Evolutionary conservation across 1,140 invertebrate genomes (phyloP).

Genomic region (Drosophila tsacasi): DNA sequence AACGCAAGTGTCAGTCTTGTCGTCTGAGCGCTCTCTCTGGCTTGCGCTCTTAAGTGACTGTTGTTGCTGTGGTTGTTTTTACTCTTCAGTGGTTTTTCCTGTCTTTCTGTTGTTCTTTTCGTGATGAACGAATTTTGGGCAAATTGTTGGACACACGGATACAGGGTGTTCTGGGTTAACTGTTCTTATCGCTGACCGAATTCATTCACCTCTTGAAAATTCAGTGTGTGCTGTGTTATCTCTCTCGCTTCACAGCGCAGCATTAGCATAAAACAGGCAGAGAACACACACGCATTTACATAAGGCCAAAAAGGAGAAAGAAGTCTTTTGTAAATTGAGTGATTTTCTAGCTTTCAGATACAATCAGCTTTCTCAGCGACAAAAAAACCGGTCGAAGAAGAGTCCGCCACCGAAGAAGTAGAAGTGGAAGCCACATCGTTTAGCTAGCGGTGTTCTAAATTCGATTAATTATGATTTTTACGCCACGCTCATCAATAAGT

Average conservation of each 20-base stretch:
- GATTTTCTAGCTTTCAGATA: conserved; percentile 32
- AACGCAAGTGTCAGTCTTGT: conserved; percentile 35
- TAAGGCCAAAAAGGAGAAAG: conserved; percentile 59
- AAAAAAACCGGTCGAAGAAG: conserved; percentile 51
- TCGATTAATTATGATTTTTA: conserved; percentile 76
- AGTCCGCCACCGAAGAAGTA: conserved; percentile 21
- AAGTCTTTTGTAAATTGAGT: conserved; percentile 53
- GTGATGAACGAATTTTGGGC: conserved; percentile 62
- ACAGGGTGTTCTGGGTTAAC: conserved; percentile 43
- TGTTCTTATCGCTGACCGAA: conserved; percentile 66
- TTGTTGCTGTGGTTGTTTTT: conserved; percentile 48
- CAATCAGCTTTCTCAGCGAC: conserved; percentile 51
- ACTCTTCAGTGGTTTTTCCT: conserved; percentile 47
- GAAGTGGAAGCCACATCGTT: conserved; percentile 45
- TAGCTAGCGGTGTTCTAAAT: conserved; percentile 76
- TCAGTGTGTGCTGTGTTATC: conserved; percentile 29
- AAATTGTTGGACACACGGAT: conserved; percentile 49
- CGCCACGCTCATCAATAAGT: conserved; percentile 58
- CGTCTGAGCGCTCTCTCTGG: conserved; percentile 26
- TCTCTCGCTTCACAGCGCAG: conserved; percentile 45
- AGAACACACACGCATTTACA: conserved; percentile 51
- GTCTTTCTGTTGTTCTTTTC: conserved; percentile 59
- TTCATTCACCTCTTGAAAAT: conserved; percentile 71
- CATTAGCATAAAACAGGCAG: conserved; percentile 59
- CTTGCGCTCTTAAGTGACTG: conserved; percentile 24